Evolutionary conservation across 2,113 vertebrate species (phyloP), one percentile per base, ranked within the genome.

Genomic region (Poicephalus gulielmi): DNA sequence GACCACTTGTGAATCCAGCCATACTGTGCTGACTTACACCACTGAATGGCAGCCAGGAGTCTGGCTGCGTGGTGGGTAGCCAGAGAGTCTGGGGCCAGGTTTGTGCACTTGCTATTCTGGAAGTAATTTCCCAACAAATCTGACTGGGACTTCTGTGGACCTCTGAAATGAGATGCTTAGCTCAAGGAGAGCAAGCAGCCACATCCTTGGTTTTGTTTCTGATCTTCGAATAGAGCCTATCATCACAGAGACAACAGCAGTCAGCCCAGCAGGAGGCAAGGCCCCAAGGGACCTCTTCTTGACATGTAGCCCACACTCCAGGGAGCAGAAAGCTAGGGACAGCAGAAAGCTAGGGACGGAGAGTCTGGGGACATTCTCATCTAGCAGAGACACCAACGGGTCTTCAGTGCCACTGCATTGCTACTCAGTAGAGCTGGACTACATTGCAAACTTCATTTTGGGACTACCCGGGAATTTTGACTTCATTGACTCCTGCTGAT

Each of bases 11-110:
- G 35, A 67, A 49, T 14, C 39, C 41, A 66, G n/a, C 2, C 11
- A 8, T 37, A 19, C 18, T 2, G 0, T 24, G 15, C 10, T 10
- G 3, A 1, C 6, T 31, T 71, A 41, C 13, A 25, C 20, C 5
- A 31, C 41, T 27, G 24, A 27, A 27, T 15, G 53, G 13, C 25
- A 83, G 16, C 10, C 24, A 23, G 55, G 12, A 82, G 22, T 59
- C 33, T 59, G 57, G 22, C 20, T 59, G 33, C n/a, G 57, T 3
- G 19, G 28, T 24, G 41, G 35, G 57, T 30, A 80, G 24, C 3
- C 71, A 81, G 19, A 83, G n/a, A 41, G 19, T 4, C 17, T 9
- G 37, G 17, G 17, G 7, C 5, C 37, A 68, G 28, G 8, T 41
- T 52, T 52, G 35, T 57, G 41, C 6, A 19, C 24, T 33, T 59